Evolutionary conservation across 2,888 invertebrate genomes (phyloP).

Genomic region (Dicyrtomina minuta): DNA sequence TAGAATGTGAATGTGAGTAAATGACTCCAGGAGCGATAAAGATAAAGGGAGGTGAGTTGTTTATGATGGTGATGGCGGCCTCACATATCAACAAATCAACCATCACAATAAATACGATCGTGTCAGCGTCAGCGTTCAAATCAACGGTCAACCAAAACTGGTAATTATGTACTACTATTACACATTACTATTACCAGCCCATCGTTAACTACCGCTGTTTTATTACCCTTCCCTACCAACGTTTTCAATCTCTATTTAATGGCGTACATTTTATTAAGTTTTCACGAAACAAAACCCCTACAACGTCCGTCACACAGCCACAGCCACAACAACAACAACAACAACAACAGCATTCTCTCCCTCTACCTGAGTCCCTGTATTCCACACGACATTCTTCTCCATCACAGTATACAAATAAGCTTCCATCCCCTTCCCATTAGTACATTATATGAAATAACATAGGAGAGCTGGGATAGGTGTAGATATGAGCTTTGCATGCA

Average conservation of each 20-base stretch:
- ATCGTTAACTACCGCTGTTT: constrained; percentile 27
- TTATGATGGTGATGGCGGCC: constrained; percentile 17
- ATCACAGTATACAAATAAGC: no score
- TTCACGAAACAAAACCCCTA: constrained; percentile 6
- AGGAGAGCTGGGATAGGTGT: no score
- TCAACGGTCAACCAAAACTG: constrained; percentile 26
- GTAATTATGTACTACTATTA: constrained; percentile 21
- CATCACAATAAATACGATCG: constrained; percentile 28
- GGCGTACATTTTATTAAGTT: constrained; percentile 20
- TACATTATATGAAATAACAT: no score
- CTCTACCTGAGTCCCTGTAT: no score
- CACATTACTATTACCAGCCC: constrained; percentile 20
- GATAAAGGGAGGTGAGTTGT: constrained; percentile 12
- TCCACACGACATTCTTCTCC: no score
- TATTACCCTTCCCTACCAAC: constrained; percentile 22
- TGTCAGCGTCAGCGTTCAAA: constrained; percentile 23
- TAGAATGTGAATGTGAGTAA: constrained; percentile 13
- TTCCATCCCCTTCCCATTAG: no score
- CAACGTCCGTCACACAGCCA: no score
- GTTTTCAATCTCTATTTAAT: constrained; percentile 27
- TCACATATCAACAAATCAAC: constrained; percentile 25
- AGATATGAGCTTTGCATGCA: no score
- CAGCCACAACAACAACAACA: no score
- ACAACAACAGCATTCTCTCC: no score
- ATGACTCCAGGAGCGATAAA: constrained; percentile 26